phyloP scores from a whole-genome alignment of 2,888 invertebrate genomes.

The Galeruca laticollis region DNA sequence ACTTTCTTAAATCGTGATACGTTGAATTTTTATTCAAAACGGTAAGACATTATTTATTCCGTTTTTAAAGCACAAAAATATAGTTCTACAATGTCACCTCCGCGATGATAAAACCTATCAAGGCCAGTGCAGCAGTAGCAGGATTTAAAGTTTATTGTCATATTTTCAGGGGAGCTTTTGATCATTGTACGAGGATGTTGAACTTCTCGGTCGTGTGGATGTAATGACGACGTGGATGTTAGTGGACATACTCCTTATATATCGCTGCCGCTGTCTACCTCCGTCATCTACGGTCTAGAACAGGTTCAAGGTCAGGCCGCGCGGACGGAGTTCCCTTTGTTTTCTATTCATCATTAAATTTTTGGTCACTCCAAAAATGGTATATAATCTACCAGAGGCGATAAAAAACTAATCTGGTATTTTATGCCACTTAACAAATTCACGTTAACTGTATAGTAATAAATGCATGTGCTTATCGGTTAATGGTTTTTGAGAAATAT shows the following conservation, averaged over 20 bases:
- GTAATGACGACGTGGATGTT: not conserved
- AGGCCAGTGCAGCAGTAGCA: not conserved
- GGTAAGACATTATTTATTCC: too few relatives aligned
- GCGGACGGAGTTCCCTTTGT: constrained; percentile 9
- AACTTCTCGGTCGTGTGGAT: constrained; percentile 9
- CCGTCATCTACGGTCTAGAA: constrained; percentile 5
- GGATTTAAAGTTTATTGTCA: constrained; percentile 10
- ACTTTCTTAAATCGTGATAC: too few relatives aligned
- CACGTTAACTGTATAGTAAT: too few relatives aligned
- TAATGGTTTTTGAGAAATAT: too few relatives aligned
- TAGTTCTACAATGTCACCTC: not conserved
- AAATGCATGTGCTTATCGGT: too few relatives aligned
- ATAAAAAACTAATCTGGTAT: not conserved
- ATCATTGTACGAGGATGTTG: constrained; percentile 10
- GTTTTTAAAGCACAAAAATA: too few relatives aligned
- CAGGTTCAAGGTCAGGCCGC: constrained; percentile 5
- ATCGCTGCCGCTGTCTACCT: not conserved
- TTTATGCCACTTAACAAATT: too few relatives aligned
- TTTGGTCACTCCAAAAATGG: not conserved
- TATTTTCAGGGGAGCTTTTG: not conserved
- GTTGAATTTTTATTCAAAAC: too few relatives aligned
- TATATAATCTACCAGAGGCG: not conserved
- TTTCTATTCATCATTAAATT: constrained; percentile 4
- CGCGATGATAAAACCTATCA: not conserved
- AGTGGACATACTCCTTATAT: not conserved